Conservation (phyloP, 2,797 vertebrate species). For the Thalassophryne amazonica region DNA sequence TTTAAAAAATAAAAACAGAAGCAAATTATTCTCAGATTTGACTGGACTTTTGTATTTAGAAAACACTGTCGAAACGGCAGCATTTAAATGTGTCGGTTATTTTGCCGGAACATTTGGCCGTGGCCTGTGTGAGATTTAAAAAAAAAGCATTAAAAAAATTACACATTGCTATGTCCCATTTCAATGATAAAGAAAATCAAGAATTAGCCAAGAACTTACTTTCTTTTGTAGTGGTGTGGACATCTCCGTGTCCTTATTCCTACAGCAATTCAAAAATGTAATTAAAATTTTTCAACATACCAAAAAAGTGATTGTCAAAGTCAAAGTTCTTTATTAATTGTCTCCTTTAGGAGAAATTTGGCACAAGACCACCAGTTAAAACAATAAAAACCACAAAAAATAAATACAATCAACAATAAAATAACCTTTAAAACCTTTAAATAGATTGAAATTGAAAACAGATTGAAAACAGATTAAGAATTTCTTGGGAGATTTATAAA, state of each 20-base stretch:
- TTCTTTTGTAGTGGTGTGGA: slow-evolving; percentile 79
- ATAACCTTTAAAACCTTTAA: no score
- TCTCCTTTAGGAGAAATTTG: no score
- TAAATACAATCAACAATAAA: no score
- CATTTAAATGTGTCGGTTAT: slow-evolving; percentile 14
- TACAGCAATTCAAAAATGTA: slow-evolving; percentile 18
- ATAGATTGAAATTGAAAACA: neutral
- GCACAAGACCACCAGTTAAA: no score
- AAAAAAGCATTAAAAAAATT: neutral
- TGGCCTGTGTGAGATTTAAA: slow-evolving; percentile 34
- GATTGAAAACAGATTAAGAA: fast-evolving
- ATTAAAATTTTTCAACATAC: no score
- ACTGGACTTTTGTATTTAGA: no score
- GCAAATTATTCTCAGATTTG: no score
- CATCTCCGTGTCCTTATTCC: slow-evolving; percentile 73
- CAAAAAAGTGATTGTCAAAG: no score
- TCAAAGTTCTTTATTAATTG: no score
- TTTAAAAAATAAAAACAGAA: no score
- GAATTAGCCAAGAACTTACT: slow-evolving; percentile 49
- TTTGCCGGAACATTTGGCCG: slow-evolving; percentile 21
- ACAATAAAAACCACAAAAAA: no score
- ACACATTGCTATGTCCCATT: neutral
- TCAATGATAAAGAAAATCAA: neutral
- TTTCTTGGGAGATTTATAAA: neutral
- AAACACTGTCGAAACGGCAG: neutral